Percentiles rank a stretch among this genome's conserved stretches.
These are phyloP conservation scores for Clamator glandarius DNA, from an alignment of 2,797 vertebrate species.

Conservation along the genomic window DNA sequence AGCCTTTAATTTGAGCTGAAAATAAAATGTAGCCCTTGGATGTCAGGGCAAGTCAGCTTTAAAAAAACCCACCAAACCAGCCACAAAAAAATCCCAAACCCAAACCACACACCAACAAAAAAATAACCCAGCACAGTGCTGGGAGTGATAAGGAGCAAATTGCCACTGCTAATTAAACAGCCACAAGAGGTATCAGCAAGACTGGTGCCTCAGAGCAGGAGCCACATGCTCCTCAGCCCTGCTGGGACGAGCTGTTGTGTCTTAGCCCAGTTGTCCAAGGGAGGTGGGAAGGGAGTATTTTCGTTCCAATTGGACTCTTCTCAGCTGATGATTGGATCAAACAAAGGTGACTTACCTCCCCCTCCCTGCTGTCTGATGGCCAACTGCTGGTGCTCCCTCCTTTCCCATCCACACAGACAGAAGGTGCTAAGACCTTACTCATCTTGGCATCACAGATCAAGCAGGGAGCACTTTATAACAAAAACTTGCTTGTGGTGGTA, in stretches of 20 bases:
- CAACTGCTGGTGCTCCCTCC: background rate
- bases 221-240: background rate
- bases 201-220: background rate
- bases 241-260: background rate
- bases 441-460: rapidly evolving
- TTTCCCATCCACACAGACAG: background rate
- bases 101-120: background rate
- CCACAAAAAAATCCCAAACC: background rate
- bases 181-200: background rate
- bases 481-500: background rate
- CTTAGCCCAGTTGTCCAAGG: background rate
- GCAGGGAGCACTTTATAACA: background rate
- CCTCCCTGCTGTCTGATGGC: rapidly evolving
- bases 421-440: background rate
- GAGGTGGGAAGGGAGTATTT: background rate
- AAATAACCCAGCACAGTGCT: background rate
- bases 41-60: slow-evolving; percentile 10
- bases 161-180: background rate
- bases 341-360: background rate
- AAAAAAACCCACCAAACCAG: background rate
- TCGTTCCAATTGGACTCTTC: background rate
- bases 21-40: slow-evolving; percentile 46
- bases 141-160: background rate
- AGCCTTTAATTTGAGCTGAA: slow-evolving; percentile 59
- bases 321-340: background rate